Conservation (phyloP, 1,140 invertebrate species). For the Drosophila murphyi region DNA sequence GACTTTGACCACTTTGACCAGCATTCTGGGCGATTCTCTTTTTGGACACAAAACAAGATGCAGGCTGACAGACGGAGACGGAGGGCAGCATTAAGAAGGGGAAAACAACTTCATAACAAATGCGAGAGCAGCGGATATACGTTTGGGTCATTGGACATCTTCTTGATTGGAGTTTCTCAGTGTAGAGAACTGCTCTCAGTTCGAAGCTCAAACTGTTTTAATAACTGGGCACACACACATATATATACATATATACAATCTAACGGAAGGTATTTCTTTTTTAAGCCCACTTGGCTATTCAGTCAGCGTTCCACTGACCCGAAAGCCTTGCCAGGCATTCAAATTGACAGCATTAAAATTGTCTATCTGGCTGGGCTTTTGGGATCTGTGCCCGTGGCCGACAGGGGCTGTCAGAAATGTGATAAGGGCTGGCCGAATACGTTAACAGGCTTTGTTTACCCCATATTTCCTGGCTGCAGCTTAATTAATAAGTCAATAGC, state of each 20-base stretch:
- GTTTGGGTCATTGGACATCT: conserved; percentile 52
- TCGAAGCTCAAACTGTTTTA: conserved; percentile 22
- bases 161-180: conserved; percentile 54
- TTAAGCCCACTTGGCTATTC: conserved; percentile 59
- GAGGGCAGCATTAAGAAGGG: background rate
- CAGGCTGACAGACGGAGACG: conserved; percentile 10
- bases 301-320: conserved; percentile 44
- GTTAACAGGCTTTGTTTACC: conserved; percentile 8
- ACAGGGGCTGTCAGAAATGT: conserved; percentile 72
- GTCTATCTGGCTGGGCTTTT: conserved; percentile 35
- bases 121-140: conserved; percentile 56
- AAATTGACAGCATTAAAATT: conserved; percentile 68
- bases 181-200: conserved; percentile 7
- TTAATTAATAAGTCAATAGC: conserved; percentile 80
- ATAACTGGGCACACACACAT: conserved; percentile 43
- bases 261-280: conserved; percentile 27
- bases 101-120: conserved; percentile 20
- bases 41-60: conserved; percentile 22
- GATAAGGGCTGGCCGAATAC: conserved; percentile 63
- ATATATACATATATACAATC: conserved; percentile 4
- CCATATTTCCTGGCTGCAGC: conserved; percentile 42
- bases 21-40: background rate
- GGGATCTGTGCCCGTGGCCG: background rate
- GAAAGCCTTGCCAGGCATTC: conserved; percentile 59
- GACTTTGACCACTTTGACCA: background rate